These are phyloP conservation scores for Halictus ligatus DNA, from an alignment of 2,888 invertebrate genomes.

Conservation along the genomic window DNA sequence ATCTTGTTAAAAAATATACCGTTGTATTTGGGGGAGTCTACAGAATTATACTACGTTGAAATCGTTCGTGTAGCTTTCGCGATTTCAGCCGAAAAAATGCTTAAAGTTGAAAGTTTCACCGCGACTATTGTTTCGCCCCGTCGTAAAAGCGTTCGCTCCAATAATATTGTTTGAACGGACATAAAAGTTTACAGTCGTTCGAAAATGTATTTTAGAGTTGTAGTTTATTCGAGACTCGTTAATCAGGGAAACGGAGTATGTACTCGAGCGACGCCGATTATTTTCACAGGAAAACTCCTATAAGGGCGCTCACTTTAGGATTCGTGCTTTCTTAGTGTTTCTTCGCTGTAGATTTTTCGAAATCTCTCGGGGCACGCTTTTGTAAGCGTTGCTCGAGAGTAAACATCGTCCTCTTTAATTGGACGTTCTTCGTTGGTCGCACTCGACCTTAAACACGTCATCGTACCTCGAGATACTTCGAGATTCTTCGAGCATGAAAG, in stretches of 20 bases:
- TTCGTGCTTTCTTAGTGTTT: constrained; percentile 6
- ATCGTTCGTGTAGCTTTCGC: too few relatives aligned
- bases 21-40: too few relatives aligned
- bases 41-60: too few relatives aligned
- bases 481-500: constrained; percentile 10
- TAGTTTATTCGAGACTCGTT: neutral
- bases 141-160: too few relatives aligned
- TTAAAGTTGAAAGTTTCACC: neutral
- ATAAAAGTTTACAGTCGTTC: too few relatives aligned
- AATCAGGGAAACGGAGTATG: constrained; percentile 2
- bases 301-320: constrained; percentile 13
- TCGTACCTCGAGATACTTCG: constrained; percentile 30
- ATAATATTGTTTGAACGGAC: too few relatives aligned
- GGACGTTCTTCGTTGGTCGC: constrained; percentile 28
- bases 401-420: constrained; percentile 65
- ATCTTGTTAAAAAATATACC: neutral
- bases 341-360: constrained; percentile 25
- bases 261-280: constrained; percentile 25
- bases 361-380: constrained; percentile 48
- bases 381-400: constrained; percentile 54
- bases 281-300: constrained; percentile 20
- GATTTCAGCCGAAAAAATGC: too few relatives aligned
- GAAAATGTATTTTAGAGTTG: too few relatives aligned
- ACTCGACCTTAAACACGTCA: constrained; percentile 56
- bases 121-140: too few relatives aligned